Conservation (phyloP, 2,113 vertebrate species). For the Puffinus mauretanicus region DNA sequence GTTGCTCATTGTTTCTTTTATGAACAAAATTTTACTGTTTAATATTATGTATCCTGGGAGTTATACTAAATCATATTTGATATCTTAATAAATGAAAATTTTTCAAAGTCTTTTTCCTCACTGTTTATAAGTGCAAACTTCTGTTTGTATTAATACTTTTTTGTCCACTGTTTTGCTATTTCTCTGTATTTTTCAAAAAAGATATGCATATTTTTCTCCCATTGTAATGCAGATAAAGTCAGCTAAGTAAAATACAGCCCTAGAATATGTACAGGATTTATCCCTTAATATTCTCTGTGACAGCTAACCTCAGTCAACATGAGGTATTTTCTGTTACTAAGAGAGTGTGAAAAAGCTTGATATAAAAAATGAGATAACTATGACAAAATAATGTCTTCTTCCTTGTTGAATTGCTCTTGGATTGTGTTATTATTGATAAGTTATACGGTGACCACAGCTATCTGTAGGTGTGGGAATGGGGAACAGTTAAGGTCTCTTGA, state of each 20-base stretch:
- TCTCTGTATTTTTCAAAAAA: neutral
- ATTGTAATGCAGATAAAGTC: neutral
- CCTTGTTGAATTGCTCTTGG: neutral
- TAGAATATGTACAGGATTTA: neutral
- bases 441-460: fast-evolving
- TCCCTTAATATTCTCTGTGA: neutral
- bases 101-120: neutral
- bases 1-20: neutral
- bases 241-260: neutral
- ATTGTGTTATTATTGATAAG: neutral
- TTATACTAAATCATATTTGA: neutral
- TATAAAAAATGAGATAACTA: neutral
- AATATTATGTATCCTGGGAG: neutral
- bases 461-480: neutral
- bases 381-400: neutral
- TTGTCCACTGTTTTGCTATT: neutral
- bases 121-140: neutral
- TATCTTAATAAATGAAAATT: neutral
- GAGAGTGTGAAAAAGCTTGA: neutral
- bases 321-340: neutral
- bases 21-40: neutral
- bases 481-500: neutral
- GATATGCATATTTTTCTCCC: neutral
- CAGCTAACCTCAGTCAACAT: neutral
- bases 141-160: neutral